Base-by-base conservation (phyloP, 1,140 invertebrate genomes). In the Sycophaga agraensis region DNA sequence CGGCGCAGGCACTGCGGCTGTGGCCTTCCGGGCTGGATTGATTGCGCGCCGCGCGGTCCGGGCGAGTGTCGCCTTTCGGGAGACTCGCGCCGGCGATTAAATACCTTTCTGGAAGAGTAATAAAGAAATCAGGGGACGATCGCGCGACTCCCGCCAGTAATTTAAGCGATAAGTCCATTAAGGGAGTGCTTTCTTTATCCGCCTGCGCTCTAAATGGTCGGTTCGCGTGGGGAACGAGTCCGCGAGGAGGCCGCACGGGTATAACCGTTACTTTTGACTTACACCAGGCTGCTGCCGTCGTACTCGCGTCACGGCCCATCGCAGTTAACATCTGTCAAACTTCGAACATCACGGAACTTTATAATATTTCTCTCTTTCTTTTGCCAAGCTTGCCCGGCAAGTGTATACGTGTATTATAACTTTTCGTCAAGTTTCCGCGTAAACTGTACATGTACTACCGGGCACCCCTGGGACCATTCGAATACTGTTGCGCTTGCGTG, bases 181-280 rank as follows among this genome's bases (percentile, higher is more conserved):
- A 24, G 26, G 43, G 19, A 55, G n/a, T n/a, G n/a, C n/a, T n/a
- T n/a, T 55, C 21, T 45, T 45, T n/a, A 43, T 22, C 17, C 14
- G 16, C 31, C 17, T 19, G 21, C 19, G 9, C 24, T 43, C 26
- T 34, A 55, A 45, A 55, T 43, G 40, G 26, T 12, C 19, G 5
- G 24, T 55, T 55, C n/a, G 53, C 53, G 53, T 45, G 53, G 26
- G 16, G 5, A 14, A 22, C 21, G 19, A 37, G 16, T 37, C 22
- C n/a, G 12, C 35, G 17, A 4, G 9, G 5, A 34, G 26, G 9
- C 16, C 28, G 14, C 28, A 51, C n/a, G n/a, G 48, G 8, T 22
- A n/a, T 46, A 4, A 28, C 37, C n/a, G n/a, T n/a, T n/a, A n/a
- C n/a, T n/a, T n/a, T 55, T 45, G 26, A 55, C 40, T 45, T 43